Percentiles rank a stretch among this genome's conserved stretches.
Evolutionary conservation across 2,113 vertebrate species (phyloP).

Genomic region (Athene cunicularia): DNA sequence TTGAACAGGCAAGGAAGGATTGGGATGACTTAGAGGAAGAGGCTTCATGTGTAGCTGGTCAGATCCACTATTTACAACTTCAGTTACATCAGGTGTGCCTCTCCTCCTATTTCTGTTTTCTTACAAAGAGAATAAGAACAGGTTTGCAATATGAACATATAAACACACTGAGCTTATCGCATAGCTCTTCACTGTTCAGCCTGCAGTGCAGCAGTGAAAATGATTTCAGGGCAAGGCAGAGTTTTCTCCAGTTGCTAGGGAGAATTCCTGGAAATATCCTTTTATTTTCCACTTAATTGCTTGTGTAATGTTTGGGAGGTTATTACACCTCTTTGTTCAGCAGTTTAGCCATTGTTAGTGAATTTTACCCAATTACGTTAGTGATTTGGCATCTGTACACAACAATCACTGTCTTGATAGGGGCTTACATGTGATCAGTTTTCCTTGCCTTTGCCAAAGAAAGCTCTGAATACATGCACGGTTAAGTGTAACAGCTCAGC

Average conservation of each 20-base stretch:
- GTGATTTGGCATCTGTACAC: neutral
- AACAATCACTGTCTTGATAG: neutral
- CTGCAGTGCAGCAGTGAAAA: neutral
- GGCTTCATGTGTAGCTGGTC: slow-evolving; percentile 66
- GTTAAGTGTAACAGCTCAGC: neutral
- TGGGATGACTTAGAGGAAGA: slow-evolving; percentile 79
- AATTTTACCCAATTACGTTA: neutral
- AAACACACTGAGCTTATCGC: neutral
- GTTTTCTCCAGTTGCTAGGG: neutral
- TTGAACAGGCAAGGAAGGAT: slow-evolving; percentile 75
- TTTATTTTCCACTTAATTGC: neutral
- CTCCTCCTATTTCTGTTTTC: neutral
- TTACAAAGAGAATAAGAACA: neutral
- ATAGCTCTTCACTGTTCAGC: neutral
- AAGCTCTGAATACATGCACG: neutral
- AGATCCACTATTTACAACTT: slow-evolving; percentile 80
- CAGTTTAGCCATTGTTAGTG: neutral
- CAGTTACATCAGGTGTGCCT: slow-evolving; percentile 81
- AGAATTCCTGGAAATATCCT: neutral
- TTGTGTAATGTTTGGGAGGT: neutral
- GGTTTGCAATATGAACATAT: neutral
- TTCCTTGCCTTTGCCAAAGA: neutral
- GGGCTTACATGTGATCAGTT: neutral
- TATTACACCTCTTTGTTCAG: neutral
- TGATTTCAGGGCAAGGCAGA: accelerated